Evolutionary conservation across 1,140 invertebrate genomes (phyloP), one percentile per base, ranked within the genome.

Genomic region (Octopus sinensis): DNA sequence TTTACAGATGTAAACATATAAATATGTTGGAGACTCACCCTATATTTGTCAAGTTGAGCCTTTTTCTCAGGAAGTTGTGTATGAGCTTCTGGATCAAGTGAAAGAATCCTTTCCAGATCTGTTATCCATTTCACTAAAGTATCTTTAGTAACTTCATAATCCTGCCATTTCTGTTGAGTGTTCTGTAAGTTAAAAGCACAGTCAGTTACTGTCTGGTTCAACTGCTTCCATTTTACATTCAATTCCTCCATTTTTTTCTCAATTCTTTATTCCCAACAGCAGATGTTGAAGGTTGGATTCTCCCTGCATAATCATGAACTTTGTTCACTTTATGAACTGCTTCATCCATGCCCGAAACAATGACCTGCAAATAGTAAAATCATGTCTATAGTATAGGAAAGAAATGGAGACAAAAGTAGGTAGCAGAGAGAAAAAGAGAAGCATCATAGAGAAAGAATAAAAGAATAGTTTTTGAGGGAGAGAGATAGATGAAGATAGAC

Each of bases 221-320:
- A 87, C n/a, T 94, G 93, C 85, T 97, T 95, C 95, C 96, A 97
- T 85, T 96, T 95, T 62, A 93, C 92, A 84, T 95, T 95, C n/a
- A 98, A 89, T 85, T 96, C 94, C 80, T 95, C 94, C 12, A 96
- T 94, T 88, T 98, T 96, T 87, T 95, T 94, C 71, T 94, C 94
- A 4, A 98, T 94, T 92, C 92, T 82, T 97, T 95, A 89, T 96
- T 95, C 17, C 96, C 96, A 90, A 97, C 96, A 7, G 93, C 92
- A 3, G 95, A 95, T 12, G 96, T 96, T n/a, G 94, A 95, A 81
- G 94, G 92, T 80, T 96, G 93, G 0, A 97, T 95, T 51, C 93
- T 92, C 88, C 95, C 93, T 83, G 95, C 96, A 0, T 95, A 89
- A 86, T 95, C 93, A 78, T 95, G 88, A 4, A 88, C 88, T 76